These are phyloP conservation scores for Triplophysa yarkandensis DNA, from an alignment of 2,797 vertebrate genomes.

Conservation along the genomic window DNA sequence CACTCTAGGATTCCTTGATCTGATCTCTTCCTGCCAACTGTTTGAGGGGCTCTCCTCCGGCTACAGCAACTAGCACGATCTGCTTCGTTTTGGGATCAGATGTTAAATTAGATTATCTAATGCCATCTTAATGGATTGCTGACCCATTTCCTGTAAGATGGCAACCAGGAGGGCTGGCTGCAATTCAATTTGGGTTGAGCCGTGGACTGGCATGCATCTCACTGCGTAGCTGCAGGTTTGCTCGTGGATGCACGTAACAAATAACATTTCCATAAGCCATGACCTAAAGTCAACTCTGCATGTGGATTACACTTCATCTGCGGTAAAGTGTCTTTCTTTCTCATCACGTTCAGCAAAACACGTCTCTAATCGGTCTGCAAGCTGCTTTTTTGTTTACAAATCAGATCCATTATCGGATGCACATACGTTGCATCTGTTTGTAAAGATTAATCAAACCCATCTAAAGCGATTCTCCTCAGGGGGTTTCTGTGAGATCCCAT, in stretches of 20 bases:
- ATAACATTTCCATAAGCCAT: slow-evolving; percentile 53
- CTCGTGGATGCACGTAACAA: slow-evolving; percentile 41
- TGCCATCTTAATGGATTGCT: slow-evolving; percentile 99
- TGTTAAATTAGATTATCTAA: slow-evolving; percentile 99
- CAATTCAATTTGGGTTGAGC: slow-evolving; percentile 82
- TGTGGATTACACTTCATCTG: slow-evolving; percentile 13
- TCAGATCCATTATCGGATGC: background rate
- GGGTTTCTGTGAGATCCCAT: background rate
- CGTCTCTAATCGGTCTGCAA: background rate
- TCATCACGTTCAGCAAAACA: slow-evolving; percentile 4
- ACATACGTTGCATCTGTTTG: slow-evolving; percentile 2
- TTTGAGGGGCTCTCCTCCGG: slow-evolving; percentile 59
- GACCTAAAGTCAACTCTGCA: slow-evolving; percentile 28
- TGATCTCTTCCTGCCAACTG: slow-evolving; percentile 62
- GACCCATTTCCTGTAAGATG: slow-evolving; percentile 94
- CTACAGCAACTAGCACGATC: slow-evolving; percentile 72
- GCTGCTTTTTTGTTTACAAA: background rate
- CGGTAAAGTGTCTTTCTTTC: background rate
- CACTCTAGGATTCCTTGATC: slow-evolving; percentile 81
- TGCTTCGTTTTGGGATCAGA: slow-evolving; percentile 95
- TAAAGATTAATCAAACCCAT: background rate
- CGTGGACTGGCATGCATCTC: slow-evolving; percentile 37
- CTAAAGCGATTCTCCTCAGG: background rate
- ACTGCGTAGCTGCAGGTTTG: slow-evolving; percentile 25
- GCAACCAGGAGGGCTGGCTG: slow-evolving; percentile 85